Conservation (phyloP, 2,888 invertebrate genomes). For the Tetranychus piercei region DNA sequence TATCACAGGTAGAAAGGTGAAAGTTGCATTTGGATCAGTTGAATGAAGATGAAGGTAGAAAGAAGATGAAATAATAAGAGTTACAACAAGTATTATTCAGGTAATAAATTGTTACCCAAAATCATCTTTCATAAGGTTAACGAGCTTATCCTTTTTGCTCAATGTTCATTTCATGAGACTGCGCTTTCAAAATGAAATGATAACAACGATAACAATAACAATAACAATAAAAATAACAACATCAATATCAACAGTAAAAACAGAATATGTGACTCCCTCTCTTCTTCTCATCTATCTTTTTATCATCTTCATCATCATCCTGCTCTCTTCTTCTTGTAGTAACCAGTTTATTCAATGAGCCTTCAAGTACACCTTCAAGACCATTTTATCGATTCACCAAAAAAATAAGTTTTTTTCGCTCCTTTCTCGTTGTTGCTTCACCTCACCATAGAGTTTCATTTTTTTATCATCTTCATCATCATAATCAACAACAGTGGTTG, state of each 20-base stretch:
- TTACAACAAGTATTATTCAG: neutral
- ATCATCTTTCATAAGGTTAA: neutral
- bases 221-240: neutral
- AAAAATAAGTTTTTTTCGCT: neutral
- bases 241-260: neutral
- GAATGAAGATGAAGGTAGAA: neutral
- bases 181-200: neutral
- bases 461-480: neutral
- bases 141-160: neutral
- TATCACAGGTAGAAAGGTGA: too few species aligned
- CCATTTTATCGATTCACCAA: neutral
- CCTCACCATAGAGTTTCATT: neutral
- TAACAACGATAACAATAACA: neutral
- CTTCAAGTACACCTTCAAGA: constrained; percentile 1
- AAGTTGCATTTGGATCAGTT: neutral
- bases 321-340: neutral
- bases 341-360: constrained; percentile 1
- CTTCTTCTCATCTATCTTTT: neutral
- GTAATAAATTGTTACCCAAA: neutral
- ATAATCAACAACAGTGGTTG: too few species aligned
- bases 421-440: neutral
- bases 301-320: neutral
- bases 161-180: neutral
- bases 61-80: neutral
- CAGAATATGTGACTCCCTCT: neutral